Conservation (phyloP, 1,140 invertebrate species). For the Ditylenchus dipsaci region DNA sequence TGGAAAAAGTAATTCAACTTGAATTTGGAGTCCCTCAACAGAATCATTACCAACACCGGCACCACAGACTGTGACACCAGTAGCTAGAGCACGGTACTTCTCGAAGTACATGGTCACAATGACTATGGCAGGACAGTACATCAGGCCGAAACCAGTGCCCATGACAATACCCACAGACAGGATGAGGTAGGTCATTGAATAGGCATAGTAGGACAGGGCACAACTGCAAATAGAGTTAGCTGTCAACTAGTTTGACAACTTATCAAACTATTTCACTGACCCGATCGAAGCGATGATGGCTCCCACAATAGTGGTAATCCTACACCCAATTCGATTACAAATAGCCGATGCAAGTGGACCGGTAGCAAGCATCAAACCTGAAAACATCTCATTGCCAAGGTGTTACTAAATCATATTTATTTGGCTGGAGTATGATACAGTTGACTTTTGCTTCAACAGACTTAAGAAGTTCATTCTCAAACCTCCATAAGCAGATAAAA, state of each 20-base stretch:
- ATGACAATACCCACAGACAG: conserved; percentile 78
- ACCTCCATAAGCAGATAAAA: too few species aligned
- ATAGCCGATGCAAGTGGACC: conserved; percentile 79
- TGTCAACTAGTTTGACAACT: background rate
- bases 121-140: conserved; percentile 84
- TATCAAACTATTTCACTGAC: background rate
- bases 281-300: background rate
- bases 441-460: background rate
- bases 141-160: conserved; percentile 75
- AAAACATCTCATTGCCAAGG: too few species aligned
- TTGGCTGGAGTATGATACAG: background rate
- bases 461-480: conserved; percentile 71
- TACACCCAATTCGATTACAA: conserved; percentile 86
- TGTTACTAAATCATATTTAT: background rate
- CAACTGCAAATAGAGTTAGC: conserved; percentile 60
- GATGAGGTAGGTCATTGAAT: conserved; percentile 71
- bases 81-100: conserved; percentile 59
- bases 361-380: conserved; percentile 73
- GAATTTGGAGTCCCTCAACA: too few species aligned
- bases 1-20: too few species aligned
- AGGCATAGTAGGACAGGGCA: conserved; percentile 46
- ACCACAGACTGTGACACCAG: conserved; percentile 67
- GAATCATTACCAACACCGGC: conserved; percentile 70
- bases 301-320: conserved; percentile 76
- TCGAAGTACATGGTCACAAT: conserved; percentile 75